These are phyloP conservation scores for Ophioninae sp. DNA, from an alignment of 2,888 invertebrate species.

Conservation along the genomic window DNA sequence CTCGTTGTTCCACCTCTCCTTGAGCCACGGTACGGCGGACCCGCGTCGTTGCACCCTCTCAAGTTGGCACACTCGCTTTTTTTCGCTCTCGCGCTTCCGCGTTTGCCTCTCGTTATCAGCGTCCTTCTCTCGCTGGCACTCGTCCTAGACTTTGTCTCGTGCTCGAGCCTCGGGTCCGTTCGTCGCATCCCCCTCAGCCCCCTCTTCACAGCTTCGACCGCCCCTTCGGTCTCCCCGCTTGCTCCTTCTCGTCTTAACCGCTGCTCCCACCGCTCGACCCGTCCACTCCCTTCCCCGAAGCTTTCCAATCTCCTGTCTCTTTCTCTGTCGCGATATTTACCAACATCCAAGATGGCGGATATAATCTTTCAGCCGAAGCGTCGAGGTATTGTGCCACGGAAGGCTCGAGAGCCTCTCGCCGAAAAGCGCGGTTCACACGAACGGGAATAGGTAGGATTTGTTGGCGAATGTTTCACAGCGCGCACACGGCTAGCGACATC, in stretches of 20 bases:
- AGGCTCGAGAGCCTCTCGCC: slow-evolving; percentile 59
- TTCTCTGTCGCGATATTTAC: slow-evolving; percentile 78
- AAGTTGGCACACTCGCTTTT: slow-evolving; percentile 50
- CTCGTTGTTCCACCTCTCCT: slow-evolving; percentile 44
- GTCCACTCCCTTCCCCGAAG: slow-evolving; percentile 48
- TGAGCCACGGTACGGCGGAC: slow-evolving; percentile 27
- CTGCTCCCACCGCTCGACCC: slow-evolving; percentile 13
- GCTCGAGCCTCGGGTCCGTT: slow-evolving; percentile 51
- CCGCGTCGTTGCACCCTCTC: slow-evolving; percentile 55
- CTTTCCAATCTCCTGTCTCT: slow-evolving; percentile 60
- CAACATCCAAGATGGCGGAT: slow-evolving; percentile 80
- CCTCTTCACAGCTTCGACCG: slow-evolving; percentile 50
- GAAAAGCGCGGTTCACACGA: slow-evolving; percentile 58
- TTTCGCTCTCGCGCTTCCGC: slow-evolving; percentile 58
- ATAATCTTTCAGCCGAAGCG: slow-evolving; percentile 77
- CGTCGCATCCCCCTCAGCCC: slow-evolving; percentile 13
- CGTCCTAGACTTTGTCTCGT: slow-evolving; percentile 64
- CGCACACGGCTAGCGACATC: too few relatives aligned
- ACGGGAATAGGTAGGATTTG: slow-evolving; percentile 35
- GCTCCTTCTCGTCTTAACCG: slow-evolving; percentile 16
- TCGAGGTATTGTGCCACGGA: slow-evolving; percentile 68
- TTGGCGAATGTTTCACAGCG: too few relatives aligned
- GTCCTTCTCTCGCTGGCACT: slow-evolving; percentile 63
- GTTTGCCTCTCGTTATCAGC: slow-evolving; percentile 22
- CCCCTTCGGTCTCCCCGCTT: slow-evolving; percentile 44